Evolutionary conservation across 2,888 invertebrate genomes (phyloP), one percentile per base, ranked within the genome.

Genomic region (Petrophora chlorosata): DNA sequence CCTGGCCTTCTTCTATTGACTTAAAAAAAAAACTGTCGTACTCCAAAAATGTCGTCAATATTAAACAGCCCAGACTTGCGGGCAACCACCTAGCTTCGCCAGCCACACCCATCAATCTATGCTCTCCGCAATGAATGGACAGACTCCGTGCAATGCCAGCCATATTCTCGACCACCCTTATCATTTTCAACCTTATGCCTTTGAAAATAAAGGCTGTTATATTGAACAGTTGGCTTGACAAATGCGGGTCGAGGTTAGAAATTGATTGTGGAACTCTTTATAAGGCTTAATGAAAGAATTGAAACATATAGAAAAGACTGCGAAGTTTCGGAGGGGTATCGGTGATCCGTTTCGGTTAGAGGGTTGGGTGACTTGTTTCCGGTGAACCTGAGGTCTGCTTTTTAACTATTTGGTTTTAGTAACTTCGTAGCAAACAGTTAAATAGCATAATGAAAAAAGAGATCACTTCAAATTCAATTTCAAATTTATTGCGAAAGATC

Each of bases 281-380:
- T 82, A 80, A 82, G 76, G 74, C 74, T 82, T 86, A 88, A 87
- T 87, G 86, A 87, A 85, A 79, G 87, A 85, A 87, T 85, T 85
- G 86, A 84, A 86, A 86, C 73, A 75, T 82, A 85, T 82, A 79
- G 80, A 79, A 77, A 65, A 73, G 70, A 38, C 52, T 54, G 40
- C 35, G 41, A 41, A 40, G 42, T 42, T 38, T 30, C 32, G 33
- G 39, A 16, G 38, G 23, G 35, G 17, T 35, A 43, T 44, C 34
- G 49, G 8, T 43, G 29, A 50, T 44, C 17, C 49, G 28, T 50
- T 50, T 34, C 39, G 13, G 34, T 50, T 44, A 44, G 14, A 9
- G 36, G 9, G 36, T 12, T 19, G 9, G 9, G 16, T 22, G 4
- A 3, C 13, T 4, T 17, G 30, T 38, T 25, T 34, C 22, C 13